Percentiles rank a stretch among this genome's conserved stretches.
Conservation (phyloP, 1,140 invertebrate genomes). For the Drosophila mauritiana region DNA sequence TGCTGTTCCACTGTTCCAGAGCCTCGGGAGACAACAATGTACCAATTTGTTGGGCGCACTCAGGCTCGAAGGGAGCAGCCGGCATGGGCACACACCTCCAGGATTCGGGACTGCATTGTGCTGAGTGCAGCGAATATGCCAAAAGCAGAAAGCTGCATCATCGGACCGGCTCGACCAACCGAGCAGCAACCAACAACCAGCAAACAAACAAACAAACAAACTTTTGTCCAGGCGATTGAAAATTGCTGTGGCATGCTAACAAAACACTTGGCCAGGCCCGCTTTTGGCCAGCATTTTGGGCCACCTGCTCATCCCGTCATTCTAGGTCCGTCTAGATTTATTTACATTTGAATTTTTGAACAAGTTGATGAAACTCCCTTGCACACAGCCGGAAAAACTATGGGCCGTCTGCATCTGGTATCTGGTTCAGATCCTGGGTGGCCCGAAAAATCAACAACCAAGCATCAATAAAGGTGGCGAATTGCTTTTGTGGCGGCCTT, state of each 20-base stretch:
- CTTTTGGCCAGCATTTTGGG: not conserved
- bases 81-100: conserved; percentile 11
- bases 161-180: conserved; percentile 23
- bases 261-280: conserved; percentile 66
- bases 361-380: conserved; percentile 77
- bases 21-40: conserved; percentile 47
- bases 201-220: conserved; percentile 74
- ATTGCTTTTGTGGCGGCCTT: conserved; percentile 79
- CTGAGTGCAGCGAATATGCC: conserved; percentile 73
- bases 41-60: conserved; percentile 34
- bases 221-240: conserved; percentile 79
- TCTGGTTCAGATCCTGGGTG: conserved; percentile 33
- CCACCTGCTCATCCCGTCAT: conserved; percentile 7
- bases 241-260: conserved; percentile 77
- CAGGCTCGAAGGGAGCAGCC: conserved; percentile 18
- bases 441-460: conserved; percentile 48
- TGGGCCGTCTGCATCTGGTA: conserved; percentile 48
- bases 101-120: conserved; percentile 41
- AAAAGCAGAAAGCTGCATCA: conserved; percentile 45
- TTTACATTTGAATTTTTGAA: conserved; percentile 83
- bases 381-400: conserved; percentile 64
- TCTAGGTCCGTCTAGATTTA: conserved; percentile 65
- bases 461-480: conserved; percentile 79
- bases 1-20: conserved; percentile 34
- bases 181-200: conserved; percentile 25